These are phyloP conservation scores for Hydroisotoma schaefferi DNA, from an alignment of 2,888 invertebrate species.

Conservation along the genomic window DNA sequence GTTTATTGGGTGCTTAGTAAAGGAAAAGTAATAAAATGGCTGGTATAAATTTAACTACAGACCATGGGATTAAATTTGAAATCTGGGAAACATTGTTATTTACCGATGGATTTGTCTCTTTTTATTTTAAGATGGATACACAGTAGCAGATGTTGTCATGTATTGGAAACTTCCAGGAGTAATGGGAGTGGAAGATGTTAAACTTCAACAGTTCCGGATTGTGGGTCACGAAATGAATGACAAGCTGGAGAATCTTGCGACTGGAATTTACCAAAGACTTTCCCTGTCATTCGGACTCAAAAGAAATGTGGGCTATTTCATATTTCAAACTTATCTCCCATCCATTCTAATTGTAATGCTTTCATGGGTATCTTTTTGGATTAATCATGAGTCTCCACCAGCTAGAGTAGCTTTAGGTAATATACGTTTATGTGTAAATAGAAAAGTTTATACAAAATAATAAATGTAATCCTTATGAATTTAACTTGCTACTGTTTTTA, in stretches of 20 bases:
- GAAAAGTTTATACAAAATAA: too few relatives aligned
- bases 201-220: conserved; percentile 59
- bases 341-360: conserved; percentile 61
- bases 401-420: conserved; percentile 60
- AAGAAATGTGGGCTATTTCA: conserved; percentile 60
- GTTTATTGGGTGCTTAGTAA: too few relatives aligned
- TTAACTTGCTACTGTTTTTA: not conserved
- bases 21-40: too few relatives aligned
- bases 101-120: not conserved
- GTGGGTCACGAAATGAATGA: conserved; percentile 56
- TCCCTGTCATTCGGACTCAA: conserved; percentile 58
- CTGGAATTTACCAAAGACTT: conserved; percentile 58
- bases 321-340: conserved; percentile 58
- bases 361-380: conserved; percentile 56
- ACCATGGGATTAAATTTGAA: too few relatives aligned
- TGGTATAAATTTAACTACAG: too few relatives aligned
- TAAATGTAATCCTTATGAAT: not conserved
- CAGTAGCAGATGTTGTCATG: conserved; percentile 59
- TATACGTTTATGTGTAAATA: not conserved
- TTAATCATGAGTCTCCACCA: conserved; percentile 56
- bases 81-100: too few relatives aligned
- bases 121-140: conserved; percentile 56
- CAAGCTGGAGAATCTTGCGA: conserved; percentile 56
- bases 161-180: conserved; percentile 57
- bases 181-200: conserved; percentile 56